Conservation (phyloP, 2,888 invertebrate genomes). For the Syrista parreyssii region DNA sequence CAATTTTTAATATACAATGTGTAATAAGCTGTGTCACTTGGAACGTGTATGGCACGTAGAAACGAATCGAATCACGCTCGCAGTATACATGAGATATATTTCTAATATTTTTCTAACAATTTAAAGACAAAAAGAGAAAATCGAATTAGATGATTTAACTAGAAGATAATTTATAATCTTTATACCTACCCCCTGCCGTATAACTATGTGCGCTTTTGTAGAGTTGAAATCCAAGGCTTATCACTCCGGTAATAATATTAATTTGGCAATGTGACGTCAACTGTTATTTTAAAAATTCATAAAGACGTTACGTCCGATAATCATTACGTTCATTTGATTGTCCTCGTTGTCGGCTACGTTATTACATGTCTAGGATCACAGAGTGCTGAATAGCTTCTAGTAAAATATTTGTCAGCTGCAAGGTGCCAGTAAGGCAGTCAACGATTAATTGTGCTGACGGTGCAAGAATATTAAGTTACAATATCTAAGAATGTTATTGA, state of each 20-base stretch:
- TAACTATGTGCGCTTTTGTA: background rate
- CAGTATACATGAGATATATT: background rate
- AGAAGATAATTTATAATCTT: background rate
- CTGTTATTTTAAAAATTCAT: background rate
- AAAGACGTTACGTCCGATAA: background rate
- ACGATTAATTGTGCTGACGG: background rate
- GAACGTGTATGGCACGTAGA: background rate
- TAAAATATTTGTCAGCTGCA: background rate
- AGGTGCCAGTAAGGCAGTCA: background rate
- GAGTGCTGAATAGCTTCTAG: background rate
- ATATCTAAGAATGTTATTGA: background rate
- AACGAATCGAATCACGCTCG: background rate
- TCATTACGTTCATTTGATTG: background rate
- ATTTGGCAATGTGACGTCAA: background rate
- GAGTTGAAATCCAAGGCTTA: background rate
- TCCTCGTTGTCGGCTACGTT: background rate
- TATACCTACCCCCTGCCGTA: background rate
- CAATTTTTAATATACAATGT: background rate
- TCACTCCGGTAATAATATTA: background rate
- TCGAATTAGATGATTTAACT: background rate
- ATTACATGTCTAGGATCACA: background rate
- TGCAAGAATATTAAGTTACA: background rate
- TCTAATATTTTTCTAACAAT: background rate
- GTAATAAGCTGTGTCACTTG: background rate
- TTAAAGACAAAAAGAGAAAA: background rate